Evolutionary conservation across 2,888 invertebrate genomes (phyloP).

Genomic region (Branchipolynoe longqiensis): DNA sequence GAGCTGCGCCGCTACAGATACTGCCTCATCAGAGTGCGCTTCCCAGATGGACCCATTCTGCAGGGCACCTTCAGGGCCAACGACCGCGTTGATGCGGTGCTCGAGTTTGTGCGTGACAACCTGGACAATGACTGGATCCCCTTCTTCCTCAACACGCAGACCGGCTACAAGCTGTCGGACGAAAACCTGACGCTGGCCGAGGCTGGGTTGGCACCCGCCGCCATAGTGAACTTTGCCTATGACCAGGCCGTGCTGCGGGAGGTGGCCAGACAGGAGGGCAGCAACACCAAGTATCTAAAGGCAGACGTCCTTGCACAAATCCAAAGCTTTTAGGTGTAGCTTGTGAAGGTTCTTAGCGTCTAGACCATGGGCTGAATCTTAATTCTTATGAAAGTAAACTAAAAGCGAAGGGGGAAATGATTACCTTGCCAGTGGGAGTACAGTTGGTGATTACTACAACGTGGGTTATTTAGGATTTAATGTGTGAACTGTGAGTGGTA

Average conservation of each 20-base stretch:
- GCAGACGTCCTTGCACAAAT: constrained; percentile 87
- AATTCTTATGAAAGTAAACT: too few species aligned
- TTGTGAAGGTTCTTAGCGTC: too few species aligned
- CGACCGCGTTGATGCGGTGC: constrained; percentile 88
- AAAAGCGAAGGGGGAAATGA: too few species aligned
- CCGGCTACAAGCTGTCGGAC: constrained; percentile 87
- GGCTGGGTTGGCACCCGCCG: constrained; percentile 90
- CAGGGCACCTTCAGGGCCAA: constrained; percentile 94
- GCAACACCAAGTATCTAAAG: constrained; percentile 85
- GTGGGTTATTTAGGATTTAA: too few species aligned
- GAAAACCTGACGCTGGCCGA: constrained; percentile 88
- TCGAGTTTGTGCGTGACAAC: constrained; percentile 90
- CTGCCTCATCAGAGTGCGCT: constrained; percentile 91
- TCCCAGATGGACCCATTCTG: constrained; percentile 86
- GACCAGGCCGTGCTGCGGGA: constrained; percentile 81
- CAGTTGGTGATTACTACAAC: too few species aligned
- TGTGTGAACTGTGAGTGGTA: too few species aligned
- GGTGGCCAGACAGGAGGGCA: constrained; percentile 74
- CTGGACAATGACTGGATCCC: constrained; percentile 86
- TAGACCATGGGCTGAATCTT: too few species aligned
- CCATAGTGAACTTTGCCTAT: constrained; percentile 89
- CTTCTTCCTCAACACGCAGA: constrained; percentile 87
- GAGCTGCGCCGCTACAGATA: constrained; percentile 88
- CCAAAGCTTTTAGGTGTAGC: constrained; percentile 61
- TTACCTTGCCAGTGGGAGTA: too few species aligned